Percentiles rank a stretch among this genome's conserved stretches.
Conservation (phyloP, 2,113 vertebrate species). For the Eulemur rufifrons region DNA sequence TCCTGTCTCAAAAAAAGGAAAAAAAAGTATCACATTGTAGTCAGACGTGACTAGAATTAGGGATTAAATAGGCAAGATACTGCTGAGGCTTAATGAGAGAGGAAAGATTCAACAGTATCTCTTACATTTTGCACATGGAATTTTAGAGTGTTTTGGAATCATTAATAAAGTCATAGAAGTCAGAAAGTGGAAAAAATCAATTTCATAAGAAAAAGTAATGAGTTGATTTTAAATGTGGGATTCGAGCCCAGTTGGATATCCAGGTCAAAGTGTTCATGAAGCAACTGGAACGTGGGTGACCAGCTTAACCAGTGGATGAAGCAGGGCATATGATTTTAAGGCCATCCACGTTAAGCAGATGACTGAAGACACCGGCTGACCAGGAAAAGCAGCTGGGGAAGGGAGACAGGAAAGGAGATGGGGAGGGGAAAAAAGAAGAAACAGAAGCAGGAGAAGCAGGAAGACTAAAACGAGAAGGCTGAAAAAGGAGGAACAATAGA, state of each 20-base stretch:
- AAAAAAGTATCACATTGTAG: neutral
- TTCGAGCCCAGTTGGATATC: neutral
- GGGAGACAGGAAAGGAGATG: neutral
- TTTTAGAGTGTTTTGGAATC: neutral
- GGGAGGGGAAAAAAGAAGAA: fast-evolving
- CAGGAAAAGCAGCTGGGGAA: neutral
- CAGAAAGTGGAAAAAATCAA: neutral
- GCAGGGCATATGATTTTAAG: neutral
- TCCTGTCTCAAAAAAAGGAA: no score
- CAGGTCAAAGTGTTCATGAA: neutral
- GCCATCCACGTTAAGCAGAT: neutral
- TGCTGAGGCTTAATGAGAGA: neutral
- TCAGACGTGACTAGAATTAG: neutral
- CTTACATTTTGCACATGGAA: neutral
- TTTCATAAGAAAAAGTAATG: neutral
- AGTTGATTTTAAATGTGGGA: neutral
- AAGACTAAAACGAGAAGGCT: neutral
- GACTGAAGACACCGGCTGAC: neutral
- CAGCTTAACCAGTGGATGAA: neutral
- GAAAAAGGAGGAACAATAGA: neutral
- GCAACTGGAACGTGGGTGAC: no score
- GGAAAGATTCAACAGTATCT: neutral
- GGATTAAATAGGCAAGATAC: neutral
- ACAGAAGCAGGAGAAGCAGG: neutral
- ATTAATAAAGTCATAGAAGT: neutral